A percentile compares a stretch with the other conserved stretches of the same genome.
Conservation (phyloP, 2,113 vertebrate genomes). For the Agelaius tricolor region DNA sequence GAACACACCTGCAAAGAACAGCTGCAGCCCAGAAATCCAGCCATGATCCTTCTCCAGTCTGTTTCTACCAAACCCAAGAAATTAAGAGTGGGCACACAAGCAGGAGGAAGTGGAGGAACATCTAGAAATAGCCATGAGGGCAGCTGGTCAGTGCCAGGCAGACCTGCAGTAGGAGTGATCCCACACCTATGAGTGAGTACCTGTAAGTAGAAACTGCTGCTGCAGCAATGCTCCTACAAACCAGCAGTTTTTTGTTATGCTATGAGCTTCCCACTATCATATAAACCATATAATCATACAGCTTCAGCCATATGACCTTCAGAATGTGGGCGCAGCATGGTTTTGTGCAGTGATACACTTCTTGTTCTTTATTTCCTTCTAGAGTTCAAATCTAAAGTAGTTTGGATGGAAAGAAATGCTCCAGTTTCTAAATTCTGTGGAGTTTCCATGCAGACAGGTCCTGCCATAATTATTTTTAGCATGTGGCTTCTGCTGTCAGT, state of each 20-base stretch:
- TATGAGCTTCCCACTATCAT: background rate
- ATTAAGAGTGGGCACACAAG: background rate
- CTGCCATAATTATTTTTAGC: background rate
- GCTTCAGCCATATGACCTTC: background rate
- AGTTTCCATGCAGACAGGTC: background rate
- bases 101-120: background rate
- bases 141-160: background rate
- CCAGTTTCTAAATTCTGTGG: background rate
- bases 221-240: background rate
- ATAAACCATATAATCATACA: background rate
- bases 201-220: background rate
- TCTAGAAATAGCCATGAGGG: background rate
- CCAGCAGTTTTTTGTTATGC: background rate
- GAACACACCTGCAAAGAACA: constrained; percentile 81
- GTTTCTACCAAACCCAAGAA: background rate
- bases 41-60: constrained; percentile 84
- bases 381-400: background rate
- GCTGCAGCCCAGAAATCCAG: constrained; percentile 84
- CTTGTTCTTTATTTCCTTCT: background rate
- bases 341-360: background rate
- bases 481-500: background rate
- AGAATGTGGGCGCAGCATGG: background rate
- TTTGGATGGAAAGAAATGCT: background rate
- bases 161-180: background rate
- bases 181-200: background rate